phyloP scores from a whole-genome alignment of 2,113 vertebrate species.

The Eudyptes chrysolophus region DNA sequence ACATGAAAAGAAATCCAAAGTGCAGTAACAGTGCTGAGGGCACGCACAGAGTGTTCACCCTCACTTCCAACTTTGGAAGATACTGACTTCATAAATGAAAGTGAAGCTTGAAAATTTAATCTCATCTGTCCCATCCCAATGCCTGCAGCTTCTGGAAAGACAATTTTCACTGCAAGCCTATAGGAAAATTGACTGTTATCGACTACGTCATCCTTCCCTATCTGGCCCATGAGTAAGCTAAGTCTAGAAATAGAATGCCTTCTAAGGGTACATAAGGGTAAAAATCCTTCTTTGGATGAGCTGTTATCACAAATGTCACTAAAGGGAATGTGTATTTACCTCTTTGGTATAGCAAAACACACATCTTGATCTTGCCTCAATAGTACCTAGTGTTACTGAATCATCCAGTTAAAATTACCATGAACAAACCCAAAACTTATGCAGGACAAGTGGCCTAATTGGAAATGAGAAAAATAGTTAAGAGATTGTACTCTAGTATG shows the following conservation, averaged over 20 bases:
- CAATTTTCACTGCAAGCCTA: neutral
- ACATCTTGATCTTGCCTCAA: neutral
- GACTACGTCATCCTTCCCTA: neutral
- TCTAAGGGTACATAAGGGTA: neutral
- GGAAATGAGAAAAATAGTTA: neutral
- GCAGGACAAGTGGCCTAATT: neutral
- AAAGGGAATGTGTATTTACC: neutral
- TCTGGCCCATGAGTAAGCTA: neutral
- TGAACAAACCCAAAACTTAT: neutral
- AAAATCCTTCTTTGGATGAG: neutral
- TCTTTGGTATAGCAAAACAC: neutral
- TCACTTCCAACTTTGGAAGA: neutral
- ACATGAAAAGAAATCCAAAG: neutral
- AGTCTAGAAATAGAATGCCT: neutral
- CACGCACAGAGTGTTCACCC: too few species aligned
- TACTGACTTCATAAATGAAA: neutral
- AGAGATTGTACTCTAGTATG: neutral
- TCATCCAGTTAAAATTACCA: neutral
- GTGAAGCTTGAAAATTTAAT: neutral
- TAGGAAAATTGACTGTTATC: neutral
- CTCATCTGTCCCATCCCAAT: neutral
- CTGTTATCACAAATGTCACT: neutral
- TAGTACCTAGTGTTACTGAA: neutral
- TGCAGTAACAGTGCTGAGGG: neutral
- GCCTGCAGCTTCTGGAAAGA: neutral